Conservation (phyloP, 2,888 invertebrate species). For the Drosophila limbata region DNA sequence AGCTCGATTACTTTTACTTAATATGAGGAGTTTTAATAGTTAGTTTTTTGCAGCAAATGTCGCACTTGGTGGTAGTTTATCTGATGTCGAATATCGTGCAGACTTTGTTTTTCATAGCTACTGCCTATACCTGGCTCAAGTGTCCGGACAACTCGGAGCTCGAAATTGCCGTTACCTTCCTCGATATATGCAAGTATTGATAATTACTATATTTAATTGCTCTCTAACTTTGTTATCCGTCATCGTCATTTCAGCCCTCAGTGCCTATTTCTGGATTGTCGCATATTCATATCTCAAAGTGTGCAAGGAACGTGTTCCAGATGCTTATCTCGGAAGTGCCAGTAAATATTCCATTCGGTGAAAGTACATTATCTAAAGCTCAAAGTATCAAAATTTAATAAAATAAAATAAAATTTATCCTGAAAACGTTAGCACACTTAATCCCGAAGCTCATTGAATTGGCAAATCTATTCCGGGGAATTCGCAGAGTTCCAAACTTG, state of each 20-base stretch:
- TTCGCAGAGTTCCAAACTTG: too few species aligned
- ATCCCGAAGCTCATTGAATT: background rate
- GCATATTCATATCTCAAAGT: slow-evolving; percentile 22
- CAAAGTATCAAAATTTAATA: background rate
- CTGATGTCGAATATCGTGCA: slow-evolving; percentile 4
- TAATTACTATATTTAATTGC: background rate
- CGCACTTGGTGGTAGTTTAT: slow-evolving; percentile 20
- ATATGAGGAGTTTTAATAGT: too few species aligned
- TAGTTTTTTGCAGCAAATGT: too few species aligned
- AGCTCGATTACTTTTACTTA: background rate
- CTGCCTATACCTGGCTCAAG: slow-evolving; percentile 3
- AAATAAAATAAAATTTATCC: background rate
- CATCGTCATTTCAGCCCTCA: slow-evolving; percentile 6
- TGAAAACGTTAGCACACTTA: background rate
- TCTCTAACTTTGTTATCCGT: too few species aligned
- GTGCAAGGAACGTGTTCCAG: slow-evolving; percentile 16
- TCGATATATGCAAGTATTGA: slow-evolving; percentile 25
- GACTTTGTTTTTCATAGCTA: background rate
- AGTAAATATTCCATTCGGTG: background rate
- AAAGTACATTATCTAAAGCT: background rate
- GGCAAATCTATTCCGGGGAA: background rate
- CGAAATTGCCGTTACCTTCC: background rate
- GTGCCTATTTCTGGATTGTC: slow-evolving; percentile 47
- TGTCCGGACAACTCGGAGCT: background rate
- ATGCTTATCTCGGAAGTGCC: background rate